These are phyloP conservation scores for Apotomis capreana DNA, from an alignment of 2,888 invertebrate genomes.

Conservation along the genomic window DNA sequence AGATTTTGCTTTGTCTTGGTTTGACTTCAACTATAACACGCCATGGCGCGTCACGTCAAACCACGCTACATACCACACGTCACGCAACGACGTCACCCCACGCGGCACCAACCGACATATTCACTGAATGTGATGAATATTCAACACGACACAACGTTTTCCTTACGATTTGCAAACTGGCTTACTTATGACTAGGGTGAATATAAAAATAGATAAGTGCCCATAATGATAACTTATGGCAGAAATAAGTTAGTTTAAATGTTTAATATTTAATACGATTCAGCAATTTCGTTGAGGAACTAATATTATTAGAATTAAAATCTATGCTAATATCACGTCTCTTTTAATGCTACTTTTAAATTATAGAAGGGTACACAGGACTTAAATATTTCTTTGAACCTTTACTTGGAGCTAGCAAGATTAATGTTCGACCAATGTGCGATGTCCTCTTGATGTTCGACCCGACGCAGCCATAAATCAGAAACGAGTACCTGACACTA, in stretches of 20 bases:
- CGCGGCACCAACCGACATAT: conserved; percentile 52
- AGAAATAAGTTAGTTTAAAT: not conserved
- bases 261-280: not conserved
- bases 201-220: conserved; percentile 17
- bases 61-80: not conserved
- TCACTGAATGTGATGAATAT: conserved; percentile 49
- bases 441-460: not conserved
- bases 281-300: not conserved
- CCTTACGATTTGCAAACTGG: conserved; percentile 17
- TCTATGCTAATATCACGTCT: not conserved
- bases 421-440: not conserved
- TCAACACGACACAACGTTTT: conserved; percentile 43
- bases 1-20: not conserved
- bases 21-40: not conserved
- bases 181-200: conserved; percentile 20
- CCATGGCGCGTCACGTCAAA: not conserved
- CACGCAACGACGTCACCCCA: conserved; percentile 38
- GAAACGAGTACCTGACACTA: not conserved
- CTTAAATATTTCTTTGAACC: not conserved
- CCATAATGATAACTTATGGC: conserved; percentile 14
- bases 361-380: not conserved
- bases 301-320: not conserved
- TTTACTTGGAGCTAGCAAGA: not conserved
- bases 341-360: not conserved
- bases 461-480: not conserved